Conservation (phyloP, 2,113 vertebrate genomes). For the Pluvianellus socialis region DNA sequence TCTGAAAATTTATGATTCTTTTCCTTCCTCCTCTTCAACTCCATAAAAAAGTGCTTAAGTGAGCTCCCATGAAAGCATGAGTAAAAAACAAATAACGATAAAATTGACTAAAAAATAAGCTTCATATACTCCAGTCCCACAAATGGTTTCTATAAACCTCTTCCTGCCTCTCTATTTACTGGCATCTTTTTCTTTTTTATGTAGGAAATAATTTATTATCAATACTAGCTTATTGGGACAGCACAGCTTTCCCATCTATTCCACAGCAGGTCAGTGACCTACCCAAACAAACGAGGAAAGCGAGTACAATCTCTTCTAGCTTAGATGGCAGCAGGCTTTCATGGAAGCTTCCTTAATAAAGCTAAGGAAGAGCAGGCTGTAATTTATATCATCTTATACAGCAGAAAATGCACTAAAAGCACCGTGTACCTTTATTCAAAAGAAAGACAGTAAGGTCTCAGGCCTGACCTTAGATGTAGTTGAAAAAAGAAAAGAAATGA, state of each 20-base stretch:
- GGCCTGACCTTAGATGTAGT: background rate
- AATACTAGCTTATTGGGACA: background rate
- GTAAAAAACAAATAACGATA: background rate
- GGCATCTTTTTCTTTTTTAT: background rate
- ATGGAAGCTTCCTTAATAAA: background rate
- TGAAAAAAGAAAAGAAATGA: background rate
- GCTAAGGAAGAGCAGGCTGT: background rate
- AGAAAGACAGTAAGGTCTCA: background rate
- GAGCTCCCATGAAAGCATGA: background rate
- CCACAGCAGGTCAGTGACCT: background rate
- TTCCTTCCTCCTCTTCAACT: background rate
- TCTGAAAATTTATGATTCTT: background rate
- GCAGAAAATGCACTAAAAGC: background rate
- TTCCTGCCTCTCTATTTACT: background rate
- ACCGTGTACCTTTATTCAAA: background rate
- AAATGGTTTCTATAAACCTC: background rate
- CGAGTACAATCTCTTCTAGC: background rate
- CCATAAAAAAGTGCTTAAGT: background rate
- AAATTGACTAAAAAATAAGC: background rate
- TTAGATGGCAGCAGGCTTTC: background rate
- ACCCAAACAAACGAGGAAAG: background rate
- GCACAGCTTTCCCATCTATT: background rate
- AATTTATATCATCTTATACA: background rate
- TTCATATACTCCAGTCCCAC: background rate
- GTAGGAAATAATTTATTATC: background rate